Conservation (phyloP, 2,113 vertebrate genomes). For the Anhinga anhinga region DNA sequence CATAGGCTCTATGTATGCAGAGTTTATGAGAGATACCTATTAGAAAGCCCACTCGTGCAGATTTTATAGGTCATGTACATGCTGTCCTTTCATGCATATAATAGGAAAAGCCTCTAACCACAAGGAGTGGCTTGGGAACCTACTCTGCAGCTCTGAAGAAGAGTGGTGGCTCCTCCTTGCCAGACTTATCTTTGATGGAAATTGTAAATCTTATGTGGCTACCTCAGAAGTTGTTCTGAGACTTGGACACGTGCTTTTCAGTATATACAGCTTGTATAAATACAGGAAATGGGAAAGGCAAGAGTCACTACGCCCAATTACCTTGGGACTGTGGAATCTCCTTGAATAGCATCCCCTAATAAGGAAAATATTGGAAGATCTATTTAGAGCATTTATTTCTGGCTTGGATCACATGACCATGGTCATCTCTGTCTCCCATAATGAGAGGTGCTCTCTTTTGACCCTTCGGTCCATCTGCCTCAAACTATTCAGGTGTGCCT, state of each 20-base stretch:
- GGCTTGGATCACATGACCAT: not conserved
- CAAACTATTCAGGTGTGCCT: not conserved
- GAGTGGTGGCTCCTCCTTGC: not conserved
- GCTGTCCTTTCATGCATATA: not conserved
- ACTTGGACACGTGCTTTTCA: not conserved
- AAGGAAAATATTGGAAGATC: not conserved
- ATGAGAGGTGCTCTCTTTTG: not conserved
- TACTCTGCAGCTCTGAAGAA: not conserved
- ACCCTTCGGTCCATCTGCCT: not conserved
- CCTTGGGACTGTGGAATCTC: conserved; percentile 7
- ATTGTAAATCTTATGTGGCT: not conserved
- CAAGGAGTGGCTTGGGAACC: not conserved
- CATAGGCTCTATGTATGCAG: not conserved
- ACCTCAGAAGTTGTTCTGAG: not conserved
- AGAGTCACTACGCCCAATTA: not conserved
- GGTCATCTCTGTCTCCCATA: not conserved
- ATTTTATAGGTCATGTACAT: not conserved
- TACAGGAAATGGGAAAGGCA: not conserved
- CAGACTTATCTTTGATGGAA: not conserved
- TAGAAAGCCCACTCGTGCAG: not conserved
- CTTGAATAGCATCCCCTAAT: conserved; percentile 15
- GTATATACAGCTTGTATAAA: not conserved
- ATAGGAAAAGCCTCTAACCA: not conserved
- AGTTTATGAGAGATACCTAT: not conserved
- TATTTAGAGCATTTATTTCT: conserved; percentile 20